Evolutionary conservation across 2,113 vertebrate genomes (phyloP).

Genomic region (Cephalopholis sonnerati): DNA sequence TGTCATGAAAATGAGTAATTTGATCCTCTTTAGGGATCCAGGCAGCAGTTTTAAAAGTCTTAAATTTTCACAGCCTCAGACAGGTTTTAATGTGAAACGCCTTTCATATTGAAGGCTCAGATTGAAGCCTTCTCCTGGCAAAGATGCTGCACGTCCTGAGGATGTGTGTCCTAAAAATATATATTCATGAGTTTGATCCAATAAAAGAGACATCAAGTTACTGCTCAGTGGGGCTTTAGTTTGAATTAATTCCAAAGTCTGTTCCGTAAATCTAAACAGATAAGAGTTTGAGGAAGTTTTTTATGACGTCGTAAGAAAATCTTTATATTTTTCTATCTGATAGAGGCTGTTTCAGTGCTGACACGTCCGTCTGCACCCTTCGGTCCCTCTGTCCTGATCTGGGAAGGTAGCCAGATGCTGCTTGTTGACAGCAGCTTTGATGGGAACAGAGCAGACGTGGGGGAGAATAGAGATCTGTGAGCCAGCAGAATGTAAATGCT

Average conservation of each 20-base stretch:
- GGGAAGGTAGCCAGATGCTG: slow-evolving; percentile 46
- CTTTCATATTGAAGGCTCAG: slow-evolving; percentile 27
- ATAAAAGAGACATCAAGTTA: slow-evolving; percentile 54
- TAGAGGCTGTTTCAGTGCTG: neutral
- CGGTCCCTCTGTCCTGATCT: slow-evolving; percentile 49
- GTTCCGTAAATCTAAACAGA: slow-evolving; percentile 49
- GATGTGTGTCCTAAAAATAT: slow-evolving; percentile 48
- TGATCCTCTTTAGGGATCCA: slow-evolving; percentile 50
- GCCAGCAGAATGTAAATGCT: slow-evolving; percentile 49
- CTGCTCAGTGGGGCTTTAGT: slow-evolving; percentile 45
- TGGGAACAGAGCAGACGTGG: slow-evolving; percentile 45
- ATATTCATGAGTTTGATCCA: slow-evolving; percentile 54
- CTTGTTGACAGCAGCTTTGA: slow-evolving; percentile 63
- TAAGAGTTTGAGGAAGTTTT: slow-evolving; percentile 38
- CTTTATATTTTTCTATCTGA: slow-evolving; percentile 15
- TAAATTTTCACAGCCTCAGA: slow-evolving; percentile 31
- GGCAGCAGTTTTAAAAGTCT: slow-evolving; percentile 47
- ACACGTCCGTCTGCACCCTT: slow-evolving; percentile 9
- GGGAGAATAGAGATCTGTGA: slow-evolving; percentile 36
- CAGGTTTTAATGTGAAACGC: slow-evolving; percentile 39
- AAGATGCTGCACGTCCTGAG: slow-evolving; percentile 20
- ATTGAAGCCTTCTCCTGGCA: slow-evolving; percentile 43
- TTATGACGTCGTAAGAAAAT: slow-evolving; percentile 3
- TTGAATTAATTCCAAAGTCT: slow-evolving; percentile 39
- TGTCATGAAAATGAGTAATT: slow-evolving; percentile 38